Conservation (phyloP, 2,888 invertebrate genomes). For the Eupsilia transversa region DNA sequence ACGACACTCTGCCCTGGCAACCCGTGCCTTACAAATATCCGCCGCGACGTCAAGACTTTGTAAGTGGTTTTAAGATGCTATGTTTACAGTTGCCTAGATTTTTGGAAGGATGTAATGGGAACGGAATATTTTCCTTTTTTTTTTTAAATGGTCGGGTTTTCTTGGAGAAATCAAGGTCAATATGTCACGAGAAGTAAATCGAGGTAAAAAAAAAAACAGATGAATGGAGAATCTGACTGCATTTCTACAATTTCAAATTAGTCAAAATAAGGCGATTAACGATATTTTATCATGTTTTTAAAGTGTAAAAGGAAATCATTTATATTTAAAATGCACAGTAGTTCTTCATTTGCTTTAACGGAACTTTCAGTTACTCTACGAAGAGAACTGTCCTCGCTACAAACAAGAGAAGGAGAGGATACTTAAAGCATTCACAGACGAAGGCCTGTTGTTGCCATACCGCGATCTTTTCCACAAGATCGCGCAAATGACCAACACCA, state of each 20-base stretch:
- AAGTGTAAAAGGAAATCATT: too few relatives aligned
- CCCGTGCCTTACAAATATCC: slow-evolving; percentile 91
- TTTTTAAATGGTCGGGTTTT: too few relatives aligned
- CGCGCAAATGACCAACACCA: slow-evolving; percentile 86
- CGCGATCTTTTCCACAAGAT: slow-evolving; percentile 86
- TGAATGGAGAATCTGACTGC: too few relatives aligned
- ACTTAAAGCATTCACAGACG: slow-evolving; percentile 82
- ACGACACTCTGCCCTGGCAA: slow-evolving; percentile 89
- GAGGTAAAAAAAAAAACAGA: too few relatives aligned
- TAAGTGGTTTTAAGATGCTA: slow-evolving; percentile 68
- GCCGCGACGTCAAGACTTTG: slow-evolving; percentile 81
- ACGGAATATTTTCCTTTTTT: too few relatives aligned
- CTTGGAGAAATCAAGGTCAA: too few relatives aligned
- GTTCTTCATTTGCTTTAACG: too few relatives aligned
- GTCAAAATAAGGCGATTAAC: too few relatives aligned
- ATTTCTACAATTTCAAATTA: too few relatives aligned
- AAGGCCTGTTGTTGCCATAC: slow-evolving; percentile 84
- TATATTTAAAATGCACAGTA: too few relatives aligned
- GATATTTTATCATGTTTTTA: too few relatives aligned
- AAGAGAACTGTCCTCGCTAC: slow-evolving; percentile 87
- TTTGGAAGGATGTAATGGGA: neutral
- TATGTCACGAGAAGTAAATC: too few relatives aligned
- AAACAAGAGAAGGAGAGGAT: slow-evolving; percentile 86
- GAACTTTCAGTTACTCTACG: slow-evolving; percentile 86
- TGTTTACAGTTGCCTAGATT: neutral